phyloP scores from a whole-genome alignment of 2,888 invertebrate species.

The Lasioglossum pauxillum region DNA sequence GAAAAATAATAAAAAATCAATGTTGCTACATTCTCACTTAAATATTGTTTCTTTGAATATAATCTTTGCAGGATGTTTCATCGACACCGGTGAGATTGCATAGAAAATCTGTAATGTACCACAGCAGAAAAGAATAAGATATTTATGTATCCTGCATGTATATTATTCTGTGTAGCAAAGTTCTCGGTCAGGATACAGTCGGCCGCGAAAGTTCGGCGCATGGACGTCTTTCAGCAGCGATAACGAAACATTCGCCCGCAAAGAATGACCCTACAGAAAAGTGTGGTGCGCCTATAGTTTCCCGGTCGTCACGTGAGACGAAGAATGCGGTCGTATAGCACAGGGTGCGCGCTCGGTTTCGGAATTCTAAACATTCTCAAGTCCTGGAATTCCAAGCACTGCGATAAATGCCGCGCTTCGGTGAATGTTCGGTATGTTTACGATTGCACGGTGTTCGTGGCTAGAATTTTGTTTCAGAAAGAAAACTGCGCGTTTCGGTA shows the following conservation, averaged over 20 bases:
- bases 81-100: no score
- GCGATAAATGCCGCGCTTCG: conserved; percentile 48
- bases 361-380: conserved; percentile 49
- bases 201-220: conserved; percentile 9
- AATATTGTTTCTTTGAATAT: no score
- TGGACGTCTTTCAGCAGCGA: background rate
- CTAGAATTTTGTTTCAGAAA: conserved; percentile 29
- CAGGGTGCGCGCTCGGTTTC: conserved; percentile 25
- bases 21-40: no score
- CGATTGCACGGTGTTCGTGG: conserved; percentile 49
- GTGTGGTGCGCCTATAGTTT: conserved; percentile 25
- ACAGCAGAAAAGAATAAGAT: background rate
- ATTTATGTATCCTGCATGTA: background rate
- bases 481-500: conserved; percentile 31
- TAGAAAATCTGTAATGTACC: background rate
- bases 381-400: conserved; percentile 38
- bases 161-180: background rate
- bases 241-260: conserved; percentile 19
- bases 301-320: conserved; percentile 34
- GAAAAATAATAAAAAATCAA: no score
- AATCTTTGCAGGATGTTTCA: background rate
- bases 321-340: conserved; percentile 48
- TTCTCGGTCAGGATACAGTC: background rate
- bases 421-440: conserved; percentile 47
- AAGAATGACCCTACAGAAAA: conserved; percentile 39